Base-by-base conservation (phyloP, 2,113 vertebrate genomes). In the Acanthochromis polyacanthus region DNA sequence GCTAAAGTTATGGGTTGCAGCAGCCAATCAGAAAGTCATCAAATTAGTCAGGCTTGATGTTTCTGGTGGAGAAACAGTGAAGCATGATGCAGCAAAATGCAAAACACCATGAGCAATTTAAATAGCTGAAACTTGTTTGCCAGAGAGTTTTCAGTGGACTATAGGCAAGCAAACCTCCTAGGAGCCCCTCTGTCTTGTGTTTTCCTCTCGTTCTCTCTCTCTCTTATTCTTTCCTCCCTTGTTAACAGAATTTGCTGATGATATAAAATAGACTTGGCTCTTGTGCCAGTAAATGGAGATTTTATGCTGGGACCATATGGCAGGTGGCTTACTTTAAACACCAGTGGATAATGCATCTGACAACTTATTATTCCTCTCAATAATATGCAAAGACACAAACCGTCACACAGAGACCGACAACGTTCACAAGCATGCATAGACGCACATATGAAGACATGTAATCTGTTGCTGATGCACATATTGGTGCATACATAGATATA, bases 301-400 rank as follows among this genome's bases (percentile, higher is more conserved):
- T 83, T 88, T 88, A 85, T 81, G 75, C 80, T 46, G 43, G 60
- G 61, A 88, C 73, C 91, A 91, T 92, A 92, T 88, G 87, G 90
- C 73, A 84, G 78, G 70, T 70, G 80, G 66, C 69, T 87, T 80
- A 67, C 82, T 73, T 86, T 71, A 89, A 84, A 84, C 83, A 66
- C 68, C 57, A 61, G 30, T 92, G 88, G 92, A 94, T 94, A 92
- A 93, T 94, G 83, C 80, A 94, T 87, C 56, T 63, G 53, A 78
- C 32, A 68, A 62, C 51, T 40, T 67, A 56, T 83, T 17, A 73
- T 80, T 76, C 59, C 50, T 71, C 76, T 70, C 52, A 79, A 68
- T 77, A 56, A 76, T 64, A 83, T 80, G 70, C 57, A 81, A 66
- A 73, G 6, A 75, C 23, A 30, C 3, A 80, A 58, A 50, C n/a